A percentile compares a stretch with the other conserved stretches of the same genome.
Evolutionary conservation across 2,113 vertebrate genomes (phyloP).

Genomic region (Tonatia bakeri): DNA sequence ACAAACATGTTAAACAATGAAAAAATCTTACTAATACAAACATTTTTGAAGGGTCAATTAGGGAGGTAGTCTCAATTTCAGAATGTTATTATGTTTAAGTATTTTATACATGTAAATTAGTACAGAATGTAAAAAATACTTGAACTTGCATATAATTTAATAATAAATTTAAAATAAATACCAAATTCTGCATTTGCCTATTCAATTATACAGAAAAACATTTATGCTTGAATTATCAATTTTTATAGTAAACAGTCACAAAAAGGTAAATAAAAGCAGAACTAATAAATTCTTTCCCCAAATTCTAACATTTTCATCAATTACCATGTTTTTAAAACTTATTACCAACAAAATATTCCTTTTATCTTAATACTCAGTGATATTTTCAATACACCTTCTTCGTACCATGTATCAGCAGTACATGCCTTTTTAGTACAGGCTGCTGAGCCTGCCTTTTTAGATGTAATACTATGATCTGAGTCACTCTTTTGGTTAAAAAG

Average conservation of each 20-base stretch:
- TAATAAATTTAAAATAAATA: background rate
- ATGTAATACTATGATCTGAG: background rate
- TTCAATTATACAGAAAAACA: background rate
- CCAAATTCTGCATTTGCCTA: background rate
- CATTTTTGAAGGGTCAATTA: background rate
- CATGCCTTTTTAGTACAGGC: too few species aligned
- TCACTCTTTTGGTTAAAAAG: constrained; percentile 4
- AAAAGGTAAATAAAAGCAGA: background rate
- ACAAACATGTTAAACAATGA: background rate
- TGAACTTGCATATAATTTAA: background rate
- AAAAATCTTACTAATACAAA: background rate
- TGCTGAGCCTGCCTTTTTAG: background rate
- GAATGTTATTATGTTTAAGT: background rate
- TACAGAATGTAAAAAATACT: background rate
- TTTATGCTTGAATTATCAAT: background rate
- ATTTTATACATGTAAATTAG: background rate
- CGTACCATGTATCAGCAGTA: background rate
- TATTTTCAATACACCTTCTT: background rate
- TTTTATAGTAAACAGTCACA: background rate
- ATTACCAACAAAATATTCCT: background rate
- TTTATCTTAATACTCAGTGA: background rate
- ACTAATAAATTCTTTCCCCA: background rate
- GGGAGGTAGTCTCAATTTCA: background rate
- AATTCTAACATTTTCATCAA: background rate
- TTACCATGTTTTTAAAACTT: background rate